Evolutionary conservation across 23 tunicate species (phyloP).

Genomic region (Halocynthia roretzi): DNA sequence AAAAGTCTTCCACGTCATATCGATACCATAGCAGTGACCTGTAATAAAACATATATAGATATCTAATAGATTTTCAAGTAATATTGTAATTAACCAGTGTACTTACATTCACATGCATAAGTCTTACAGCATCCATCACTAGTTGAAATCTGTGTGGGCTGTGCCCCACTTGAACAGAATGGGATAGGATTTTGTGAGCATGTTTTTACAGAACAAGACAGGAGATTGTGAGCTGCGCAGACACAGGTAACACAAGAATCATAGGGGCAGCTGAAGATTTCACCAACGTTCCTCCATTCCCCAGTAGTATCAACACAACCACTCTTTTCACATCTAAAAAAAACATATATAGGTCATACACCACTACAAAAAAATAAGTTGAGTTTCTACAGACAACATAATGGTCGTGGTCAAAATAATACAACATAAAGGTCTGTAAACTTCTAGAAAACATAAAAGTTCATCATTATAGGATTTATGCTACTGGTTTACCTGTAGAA

Average conservation of each 20-base stretch:
- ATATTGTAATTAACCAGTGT: not conserved
- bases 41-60: not conserved
- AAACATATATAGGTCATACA: not conserved
- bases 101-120: conserved; percentile 92
- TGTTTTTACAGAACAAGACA: conserved; percentile 38
- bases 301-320: conserved; percentile 67
- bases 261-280: conserved; percentile 37
- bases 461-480: not conserved
- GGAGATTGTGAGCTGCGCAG: conserved; percentile 49
- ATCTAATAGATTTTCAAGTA: not conserved
- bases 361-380: not conserved
- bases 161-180: conserved; percentile 43
- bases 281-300: conserved; percentile 41
- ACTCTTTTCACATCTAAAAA: conserved; percentile 61
- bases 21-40: conserved; percentile 87
- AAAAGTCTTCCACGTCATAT: conserved; percentile 67
- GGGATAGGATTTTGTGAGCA: conserved; percentile 20
- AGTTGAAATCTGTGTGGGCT: conserved; percentile 29
- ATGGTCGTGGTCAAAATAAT: not conserved
- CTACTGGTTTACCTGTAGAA: conserved; percentile 41
- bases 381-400: not conserved
- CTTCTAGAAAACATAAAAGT: not conserved
- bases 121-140: conserved; percentile 76
- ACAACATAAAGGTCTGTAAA: conserved; percentile 1
- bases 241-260: conserved; percentile 60